Base-by-base conservation (phyloP, 2,113 vertebrate species). In the Turdus rufiventris region DNA sequence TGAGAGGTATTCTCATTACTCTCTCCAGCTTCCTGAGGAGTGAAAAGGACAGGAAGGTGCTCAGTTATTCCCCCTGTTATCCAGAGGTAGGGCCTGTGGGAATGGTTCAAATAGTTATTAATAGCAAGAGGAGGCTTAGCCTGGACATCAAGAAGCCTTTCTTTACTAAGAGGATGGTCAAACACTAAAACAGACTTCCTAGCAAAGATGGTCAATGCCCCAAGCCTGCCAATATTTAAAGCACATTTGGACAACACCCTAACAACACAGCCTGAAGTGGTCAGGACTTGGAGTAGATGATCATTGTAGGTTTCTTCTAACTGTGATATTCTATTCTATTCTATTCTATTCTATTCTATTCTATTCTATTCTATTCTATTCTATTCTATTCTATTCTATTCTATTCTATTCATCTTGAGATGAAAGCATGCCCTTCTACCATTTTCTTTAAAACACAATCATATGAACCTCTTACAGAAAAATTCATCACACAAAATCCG, bases 301-400 rank as follows among this genome's bases (percentile, higher is more conserved):
- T n/a, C 0, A 0, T 34, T 72, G 5, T 23, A 38, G 8, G 5
- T 70, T 31, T 12, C 8, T 54, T 77, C 10, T 28, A 28, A 42
- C 14, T 19, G 12, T 62, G 47, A 56, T 60, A 45, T 42, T 47
- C 23, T 63, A 28, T 40, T 72, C 24, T n/a, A 34, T 43, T 50
- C 61, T 48, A 38, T 40, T 54, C 18, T 12, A 36, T 60, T 58
- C 71, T 34, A 14, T 50, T 43, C 65, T 43, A n/a, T 31, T 31
- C 50, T 48, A 38, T 43, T 42, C 24, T 40, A 36, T 36, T 31
- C n/a, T 21, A 7, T 50, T 66, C 60, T 42, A 36, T 36, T 51
- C 61, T 48, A 38, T 40, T 54, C 18, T 13, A 38, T 60, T 58
- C 82, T 36, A 11, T 50, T 43, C 79, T 43, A n/a, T 31, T 33